Percentiles rank a stretch among this genome's conserved stretches.
Evolutionary conservation across 2,113 vertebrate species (phyloP).

Genomic region (Ochotona curzoniae): DNA sequence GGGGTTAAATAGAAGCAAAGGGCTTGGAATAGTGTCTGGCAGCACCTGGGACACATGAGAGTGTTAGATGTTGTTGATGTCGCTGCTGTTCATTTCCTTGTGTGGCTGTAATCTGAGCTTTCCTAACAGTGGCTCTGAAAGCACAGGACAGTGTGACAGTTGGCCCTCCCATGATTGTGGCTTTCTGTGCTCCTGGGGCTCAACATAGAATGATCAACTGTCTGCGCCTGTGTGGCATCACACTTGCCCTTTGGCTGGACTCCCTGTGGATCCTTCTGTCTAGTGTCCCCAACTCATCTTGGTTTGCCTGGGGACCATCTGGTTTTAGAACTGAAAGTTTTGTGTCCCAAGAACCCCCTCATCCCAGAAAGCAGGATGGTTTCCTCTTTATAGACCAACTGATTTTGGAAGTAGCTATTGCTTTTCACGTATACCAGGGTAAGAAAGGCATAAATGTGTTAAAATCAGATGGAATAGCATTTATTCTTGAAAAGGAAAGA

Average conservation of each 20-base stretch:
- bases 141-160: neutral
- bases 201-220: neutral
- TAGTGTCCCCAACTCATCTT: neutral
- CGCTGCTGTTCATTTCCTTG: neutral
- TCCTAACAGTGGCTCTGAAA: neutral
- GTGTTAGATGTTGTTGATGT: neutral
- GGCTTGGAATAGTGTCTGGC: neutral
- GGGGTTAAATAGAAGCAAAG: no score
- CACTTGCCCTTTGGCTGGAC: neutral
- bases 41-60: fast-evolving
- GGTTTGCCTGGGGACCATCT: neutral
- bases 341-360: neutral
- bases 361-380: no score
- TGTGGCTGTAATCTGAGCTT: neutral
- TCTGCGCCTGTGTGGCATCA: no score
- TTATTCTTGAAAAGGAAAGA: neutral
- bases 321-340: neutral
- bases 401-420: neutral
- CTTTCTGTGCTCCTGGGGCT: neutral
- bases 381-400: neutral
- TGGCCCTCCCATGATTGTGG: neutral
- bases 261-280: neutral
- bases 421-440: neutral
- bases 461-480: neutral
- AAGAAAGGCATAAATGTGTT: neutral